These are phyloP conservation scores for Phymorhynchus buccinoides DNA, from an alignment of 1,140 invertebrate species.

Conservation along the genomic window DNA sequence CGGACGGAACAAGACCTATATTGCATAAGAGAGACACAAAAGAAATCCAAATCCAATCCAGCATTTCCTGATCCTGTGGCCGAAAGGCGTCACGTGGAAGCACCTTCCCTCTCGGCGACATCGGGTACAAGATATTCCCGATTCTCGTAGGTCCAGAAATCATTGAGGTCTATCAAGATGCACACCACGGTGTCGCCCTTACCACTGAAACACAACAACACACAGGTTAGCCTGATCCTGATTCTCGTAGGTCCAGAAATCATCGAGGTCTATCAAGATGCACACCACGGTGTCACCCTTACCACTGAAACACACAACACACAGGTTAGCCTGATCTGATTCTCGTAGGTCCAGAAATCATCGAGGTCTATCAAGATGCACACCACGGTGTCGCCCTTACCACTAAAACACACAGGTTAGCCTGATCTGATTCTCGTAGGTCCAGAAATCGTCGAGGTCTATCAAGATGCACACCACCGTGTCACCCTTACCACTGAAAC, in stretches of 20 bases:
- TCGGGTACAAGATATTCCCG: constrained; percentile 80
- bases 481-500: constrained; percentile 88
- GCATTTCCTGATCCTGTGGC: not conserved
- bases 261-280: constrained; percentile 95
- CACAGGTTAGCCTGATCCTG: too few relatives aligned
- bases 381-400: constrained; percentile 93
- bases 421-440: constrained; percentile 91
- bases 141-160: constrained; percentile 97
- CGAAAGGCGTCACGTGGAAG: not conserved
- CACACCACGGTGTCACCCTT: constrained; percentile 94
- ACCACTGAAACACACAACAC: constrained; percentile 78
- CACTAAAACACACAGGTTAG: constrained; percentile 79
- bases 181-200: constrained; percentile 94
- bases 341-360: constrained; percentile 97
- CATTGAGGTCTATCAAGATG: constrained; percentile 95
- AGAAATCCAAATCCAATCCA: not conserved
- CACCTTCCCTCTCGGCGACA: constrained; percentile 58
- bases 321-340: constrained; percentile 79
- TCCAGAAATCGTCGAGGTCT: constrained; percentile 97
- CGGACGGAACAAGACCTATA: not conserved
- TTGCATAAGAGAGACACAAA: not conserved
- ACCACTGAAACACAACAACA: constrained; percentile 78
- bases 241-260: constrained; percentile 97
- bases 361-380: constrained; percentile 96
- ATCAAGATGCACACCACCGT: constrained; percentile 94